Conservation (phyloP, 2,113 vertebrate genomes). For the Dasyurus viverrinus region DNA sequence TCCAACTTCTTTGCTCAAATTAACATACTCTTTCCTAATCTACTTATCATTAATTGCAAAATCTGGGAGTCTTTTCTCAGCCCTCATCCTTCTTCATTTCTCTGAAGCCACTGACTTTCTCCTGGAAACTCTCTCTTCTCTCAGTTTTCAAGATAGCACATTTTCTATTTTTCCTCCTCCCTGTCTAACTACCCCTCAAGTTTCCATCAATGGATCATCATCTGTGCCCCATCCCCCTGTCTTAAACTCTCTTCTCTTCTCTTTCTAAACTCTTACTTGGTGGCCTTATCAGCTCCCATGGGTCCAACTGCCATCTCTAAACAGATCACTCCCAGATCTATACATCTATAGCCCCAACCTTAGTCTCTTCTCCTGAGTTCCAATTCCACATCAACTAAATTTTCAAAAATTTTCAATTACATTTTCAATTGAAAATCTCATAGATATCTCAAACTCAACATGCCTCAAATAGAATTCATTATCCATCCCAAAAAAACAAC, state of each 20-base stretch:
- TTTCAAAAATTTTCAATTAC: neutral
- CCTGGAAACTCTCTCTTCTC: neutral
- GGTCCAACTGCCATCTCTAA: neutral
- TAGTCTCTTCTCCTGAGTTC: neutral
- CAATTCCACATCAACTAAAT: neutral
- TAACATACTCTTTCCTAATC: neutral
- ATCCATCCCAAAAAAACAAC: neutral
- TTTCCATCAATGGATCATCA: neutral
- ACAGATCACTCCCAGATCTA: neutral
- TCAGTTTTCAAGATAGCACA: neutral
- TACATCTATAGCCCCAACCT: neutral
- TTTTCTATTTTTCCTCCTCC: neutral
- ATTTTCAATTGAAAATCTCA: neutral
- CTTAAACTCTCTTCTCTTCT: neutral
- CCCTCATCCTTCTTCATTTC: neutral
- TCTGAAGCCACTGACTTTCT: neutral
- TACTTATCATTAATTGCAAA: neutral
- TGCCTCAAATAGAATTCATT: neutral
- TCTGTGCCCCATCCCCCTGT: neutral
- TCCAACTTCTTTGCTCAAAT: neutral
- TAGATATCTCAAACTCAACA: neutral
- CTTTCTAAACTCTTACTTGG: neutral
- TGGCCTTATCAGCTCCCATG: neutral
- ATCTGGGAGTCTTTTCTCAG: neutral
- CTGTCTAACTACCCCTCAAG: neutral